phyloP scores from a whole-genome alignment of 1,140 invertebrate genomes.

The Cylas formicarius region DNA sequence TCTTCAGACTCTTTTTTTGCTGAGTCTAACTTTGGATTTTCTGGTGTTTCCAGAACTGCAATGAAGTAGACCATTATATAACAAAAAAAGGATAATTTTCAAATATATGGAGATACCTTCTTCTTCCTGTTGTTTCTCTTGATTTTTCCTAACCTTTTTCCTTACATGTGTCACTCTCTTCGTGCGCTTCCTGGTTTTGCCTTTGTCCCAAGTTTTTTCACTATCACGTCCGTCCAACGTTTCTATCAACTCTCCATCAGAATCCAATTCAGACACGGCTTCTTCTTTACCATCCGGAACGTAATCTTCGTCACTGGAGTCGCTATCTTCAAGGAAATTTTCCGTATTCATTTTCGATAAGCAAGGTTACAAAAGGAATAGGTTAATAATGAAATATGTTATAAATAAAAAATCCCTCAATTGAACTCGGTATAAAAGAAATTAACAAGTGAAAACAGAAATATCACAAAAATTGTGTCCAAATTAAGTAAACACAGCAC shows the following conservation, averaged over 20 bases:
- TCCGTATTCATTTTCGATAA: conserved; percentile 27
- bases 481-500: too few species aligned
- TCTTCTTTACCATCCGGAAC: conserved; percentile 42
- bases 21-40: too few species aligned
- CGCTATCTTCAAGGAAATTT: conserved; percentile 36
- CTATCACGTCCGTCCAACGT: conserved; percentile 27
- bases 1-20: conserved; percentile 62
- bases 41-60: too few species aligned
- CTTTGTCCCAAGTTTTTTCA: conserved; percentile 1
- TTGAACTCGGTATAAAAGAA: too few species aligned
- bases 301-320: conserved; percentile 47
- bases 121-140: conserved; percentile 10
- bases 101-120: too few species aligned
- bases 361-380: too few species aligned
- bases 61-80: too few species aligned
- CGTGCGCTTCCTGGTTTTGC: conserved; percentile 9
- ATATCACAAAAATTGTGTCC: too few species aligned
- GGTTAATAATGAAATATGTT: too few species aligned
- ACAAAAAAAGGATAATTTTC: too few species aligned
- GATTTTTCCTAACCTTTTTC: conserved; percentile 14
- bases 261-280: conserved; percentile 45
- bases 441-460: too few species aligned
- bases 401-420: too few species aligned
- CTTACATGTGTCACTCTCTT: conserved; percentile 12
- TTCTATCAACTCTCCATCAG: conserved; percentile 40